Evolutionary conservation across 2,888 invertebrate genomes (phyloP).

Genomic region (Pterostichus madidus): DNA sequence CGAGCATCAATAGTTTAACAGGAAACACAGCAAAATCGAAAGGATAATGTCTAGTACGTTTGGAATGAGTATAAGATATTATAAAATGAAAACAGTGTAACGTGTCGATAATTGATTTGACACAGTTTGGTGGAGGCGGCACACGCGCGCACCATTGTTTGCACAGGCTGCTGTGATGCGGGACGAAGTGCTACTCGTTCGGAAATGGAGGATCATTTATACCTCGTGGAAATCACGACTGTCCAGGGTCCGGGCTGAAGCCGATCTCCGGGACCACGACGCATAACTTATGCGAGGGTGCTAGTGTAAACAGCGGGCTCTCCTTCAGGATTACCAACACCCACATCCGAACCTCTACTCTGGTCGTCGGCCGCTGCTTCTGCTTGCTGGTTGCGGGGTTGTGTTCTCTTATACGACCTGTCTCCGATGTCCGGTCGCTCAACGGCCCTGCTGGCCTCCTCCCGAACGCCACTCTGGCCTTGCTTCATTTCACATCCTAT

Average conservation of each 20-base stretch:
- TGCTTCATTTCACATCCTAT: conserved; percentile 24
- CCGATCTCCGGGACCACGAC: conserved; percentile 27
- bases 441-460: neutral
- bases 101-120: conserved; percentile 48
- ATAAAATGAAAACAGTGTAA: neutral
- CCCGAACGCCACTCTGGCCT: neutral
- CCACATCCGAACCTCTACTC: conserved; percentile 15
- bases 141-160: conserved; percentile 11
- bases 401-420: conserved; percentile 20
- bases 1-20: no score
- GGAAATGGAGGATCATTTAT: conserved; percentile 60
- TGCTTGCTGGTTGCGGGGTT: conserved; percentile 4
- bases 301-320: conserved; percentile 63
- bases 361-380: neutral
- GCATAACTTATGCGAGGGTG: conserved; percentile 66
- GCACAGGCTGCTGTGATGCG: conserved; percentile 15
- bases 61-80: neutral
- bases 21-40: no score
- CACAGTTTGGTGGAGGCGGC: neutral
- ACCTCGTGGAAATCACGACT: conserved; percentile 51
- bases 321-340: conserved; percentile 62
- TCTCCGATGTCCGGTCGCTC: conserved; percentile 10
- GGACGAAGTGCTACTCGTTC: conserved; percentile 56
- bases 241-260: conserved; percentile 15
- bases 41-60: no score